Percentiles rank a stretch among this genome's conserved stretches.
phyloP scores from a whole-genome alignment of 1,140 invertebrate species.

The Solenopsis invicta region DNA sequence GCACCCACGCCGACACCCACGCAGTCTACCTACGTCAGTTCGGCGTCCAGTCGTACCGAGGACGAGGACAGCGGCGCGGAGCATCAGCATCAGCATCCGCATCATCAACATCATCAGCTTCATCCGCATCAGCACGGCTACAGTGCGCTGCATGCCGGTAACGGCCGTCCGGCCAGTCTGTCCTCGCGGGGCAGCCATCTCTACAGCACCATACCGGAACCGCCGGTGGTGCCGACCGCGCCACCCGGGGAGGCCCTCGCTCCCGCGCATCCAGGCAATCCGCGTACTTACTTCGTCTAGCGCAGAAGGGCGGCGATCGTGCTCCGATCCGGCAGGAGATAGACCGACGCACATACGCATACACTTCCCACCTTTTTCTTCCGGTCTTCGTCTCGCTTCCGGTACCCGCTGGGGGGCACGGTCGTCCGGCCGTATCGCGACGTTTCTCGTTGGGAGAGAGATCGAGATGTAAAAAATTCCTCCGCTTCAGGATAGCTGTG shows the following conservation, averaged over 20 bases:
- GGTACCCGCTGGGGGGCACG: slow-evolving; percentile 18
- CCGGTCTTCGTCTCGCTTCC: slow-evolving; percentile 39
- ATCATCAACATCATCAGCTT: slow-evolving; percentile 86
- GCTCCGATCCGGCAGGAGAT: slow-evolving; percentile 56
- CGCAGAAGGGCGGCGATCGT: slow-evolving; percentile 62
- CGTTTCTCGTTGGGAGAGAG: not conserved
- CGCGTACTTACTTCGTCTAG: slow-evolving; percentile 86
- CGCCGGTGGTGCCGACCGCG: slow-evolving; percentile 80
- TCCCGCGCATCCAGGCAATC: slow-evolving; percentile 81
- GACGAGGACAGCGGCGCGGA: slow-evolving; percentile 88
- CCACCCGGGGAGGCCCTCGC: slow-evolving; percentile 73
- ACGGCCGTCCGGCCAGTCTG: slow-evolving; percentile 83
- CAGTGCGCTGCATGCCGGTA: slow-evolving; percentile 81
- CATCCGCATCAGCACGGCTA: slow-evolving; percentile 82
- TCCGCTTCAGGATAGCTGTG: slow-evolving; percentile 28
- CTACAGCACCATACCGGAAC: slow-evolving; percentile 88
- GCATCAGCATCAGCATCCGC: slow-evolving; percentile 87
- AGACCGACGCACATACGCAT: slow-evolving; percentile 14
- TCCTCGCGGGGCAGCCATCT: slow-evolving; percentile 85
- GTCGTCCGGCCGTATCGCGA: slow-evolving; percentile 30
- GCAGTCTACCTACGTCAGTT: slow-evolving; percentile 89
- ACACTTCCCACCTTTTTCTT: slow-evolving; percentile 27
- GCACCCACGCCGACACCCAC: slow-evolving; percentile 88
- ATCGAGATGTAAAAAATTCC: slow-evolving; percentile 23
- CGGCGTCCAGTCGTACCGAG: slow-evolving; percentile 88